Base-by-base conservation (phyloP, 2,888 invertebrate species). In the Uropetala carovei region DNA sequence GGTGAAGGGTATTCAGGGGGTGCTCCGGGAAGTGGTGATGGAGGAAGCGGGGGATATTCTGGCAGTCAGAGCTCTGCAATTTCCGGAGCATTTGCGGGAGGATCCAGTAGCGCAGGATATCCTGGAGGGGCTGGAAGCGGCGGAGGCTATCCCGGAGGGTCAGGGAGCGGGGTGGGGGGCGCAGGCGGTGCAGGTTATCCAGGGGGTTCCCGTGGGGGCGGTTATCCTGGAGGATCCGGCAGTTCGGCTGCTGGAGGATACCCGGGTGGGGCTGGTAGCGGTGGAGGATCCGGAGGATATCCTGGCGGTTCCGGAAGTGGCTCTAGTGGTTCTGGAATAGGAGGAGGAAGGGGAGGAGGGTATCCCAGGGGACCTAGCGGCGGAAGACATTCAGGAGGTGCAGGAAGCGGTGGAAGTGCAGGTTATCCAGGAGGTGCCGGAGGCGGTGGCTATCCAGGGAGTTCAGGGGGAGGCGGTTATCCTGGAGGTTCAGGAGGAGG, bases 191-290 rank as follows among this genome's bases (percentile, higher is more conserved):
- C 30, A 8, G 89, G 89, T 5, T 89, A 89, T 68, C 64, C 89
- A 9, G 64, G 89, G 2, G 89, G 89, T 13, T 68, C 83, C 11
- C 11, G 56, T 14, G 56, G 83, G 10, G 82, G 82, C 27, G 75
- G 75, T 27, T 75, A 75, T 18, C 75, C 83, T 83, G 83, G 83
- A 43, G 83, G 83, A 11, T 75, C 85, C 5, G 85, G 85, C 9
- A 14, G 85, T n/a, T 11, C 75, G 4, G 58, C 57, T 22, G 43
- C 56, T 18, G 57, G 83, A n/a, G 89, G 89, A 10, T 89, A 89
- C 27, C 89, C 89, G 16, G 89, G 89, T 0, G 89, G 89, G 3
- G 43, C 89, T 0, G 27, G 64, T 18, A n/a, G 89, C 13, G 18
- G 30, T 5, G 68, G 89, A 2, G 89, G 89, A 27, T 89, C 59